phyloP scores from a whole-genome alignment of 2,113 vertebrate species.

The Anguilla japonica region DNA sequence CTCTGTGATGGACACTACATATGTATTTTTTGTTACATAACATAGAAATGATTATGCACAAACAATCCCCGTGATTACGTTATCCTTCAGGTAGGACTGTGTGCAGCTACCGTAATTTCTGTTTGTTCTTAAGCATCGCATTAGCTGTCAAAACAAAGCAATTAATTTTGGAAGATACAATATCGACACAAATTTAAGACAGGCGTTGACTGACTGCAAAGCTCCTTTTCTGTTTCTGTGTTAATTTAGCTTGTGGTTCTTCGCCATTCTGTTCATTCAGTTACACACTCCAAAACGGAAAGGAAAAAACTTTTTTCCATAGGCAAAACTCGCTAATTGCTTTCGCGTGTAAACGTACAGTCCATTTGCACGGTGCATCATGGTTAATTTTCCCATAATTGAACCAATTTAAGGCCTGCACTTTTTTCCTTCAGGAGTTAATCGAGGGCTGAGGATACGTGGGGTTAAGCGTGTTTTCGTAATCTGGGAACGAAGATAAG shows the following conservation, averaged over 20 bases:
- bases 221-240: not conserved
- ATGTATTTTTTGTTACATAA: slow-evolving; percentile 18
- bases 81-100: not conserved
- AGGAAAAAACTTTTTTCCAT: not conserved
- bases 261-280: not conserved
- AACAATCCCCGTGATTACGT: slow-evolving; percentile 36
- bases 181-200: not conserved
- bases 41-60: slow-evolving; percentile 47
- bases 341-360: slow-evolving; percentile 39
- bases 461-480: slow-evolving; percentile 45
- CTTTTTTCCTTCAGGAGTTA: slow-evolving; percentile 20
- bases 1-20: slow-evolving; percentile 48
- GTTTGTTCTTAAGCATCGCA: not conserved
- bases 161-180: not conserved
- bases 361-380: slow-evolving; percentile 37
- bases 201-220: not conserved
- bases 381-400: slow-evolving; percentile 32
- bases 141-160: not conserved
- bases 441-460: slow-evolving; percentile 24
- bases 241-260: not conserved
- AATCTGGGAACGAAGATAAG: slow-evolving; percentile 32
- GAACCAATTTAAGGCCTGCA: slow-evolving; percentile 33
- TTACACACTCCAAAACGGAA: not conserved
- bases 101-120: not conserved
- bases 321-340: slow-evolving; percentile 34